phyloP scores from a whole-genome alignment of 2,113 vertebrate species.

The Xenopus tropicalis region UCB_Xtro_10.0 CM004447.2:112516501-112517000 shows the following conservation, averaged over 20 bases:
- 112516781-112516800: constrained; percentile 41
- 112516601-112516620: not conserved
- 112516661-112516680: constrained; percentile 27
- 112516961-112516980: constrained; percentile 42
- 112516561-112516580: not conserved
- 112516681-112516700: constrained; percentile 28
- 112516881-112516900: constrained; percentile 39
- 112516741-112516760: constrained; percentile 36
- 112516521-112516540: not conserved
- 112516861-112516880: constrained; percentile 39
- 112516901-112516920: constrained; percentile 41
- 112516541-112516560: constrained; percentile 11
- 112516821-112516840: constrained; percentile 36
- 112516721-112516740: constrained; percentile 39
- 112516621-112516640: constrained; percentile 20
- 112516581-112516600: constrained; percentile 15
- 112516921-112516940: constrained; percentile 44
- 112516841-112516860: constrained; percentile 20
- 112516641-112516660: constrained; percentile 37
- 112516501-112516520: not conserved
- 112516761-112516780: constrained; percentile 31
- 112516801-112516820: constrained; percentile 32
- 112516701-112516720: constrained; percentile 36
- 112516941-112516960: constrained; percentile 41
- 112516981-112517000: constrained; percentile 37